Conservation (phyloP, 2,888 invertebrate genomes). For the Pocota personata region DNA sequence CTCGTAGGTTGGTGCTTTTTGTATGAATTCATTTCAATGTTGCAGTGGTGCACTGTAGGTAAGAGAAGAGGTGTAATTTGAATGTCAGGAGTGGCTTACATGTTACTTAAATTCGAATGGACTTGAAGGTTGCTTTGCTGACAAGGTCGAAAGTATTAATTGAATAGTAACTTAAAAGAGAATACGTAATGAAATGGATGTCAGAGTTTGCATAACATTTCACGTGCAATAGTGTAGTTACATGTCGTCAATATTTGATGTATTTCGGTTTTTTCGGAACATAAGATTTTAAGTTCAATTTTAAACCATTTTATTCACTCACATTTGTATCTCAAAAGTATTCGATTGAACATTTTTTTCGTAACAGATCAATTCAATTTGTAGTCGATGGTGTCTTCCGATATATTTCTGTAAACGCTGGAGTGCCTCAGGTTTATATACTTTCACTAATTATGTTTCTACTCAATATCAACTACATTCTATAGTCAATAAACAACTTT, state of each 20-base stretch:
- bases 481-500: too few species aligned
- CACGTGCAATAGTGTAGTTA: background rate
- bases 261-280: too few species aligned
- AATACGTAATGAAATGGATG: constrained; percentile 35
- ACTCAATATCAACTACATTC: too few species aligned
- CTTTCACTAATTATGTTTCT: too few species aligned
- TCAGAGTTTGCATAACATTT: constrained; percentile 11
- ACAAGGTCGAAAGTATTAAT: constrained; percentile 52
- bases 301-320: too few species aligned
- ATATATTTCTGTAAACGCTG: too few species aligned
- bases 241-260: background rate
- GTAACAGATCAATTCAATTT: too few species aligned
- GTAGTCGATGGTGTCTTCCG: too few species aligned
- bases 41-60: constrained; percentile 3
- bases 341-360: too few species aligned
- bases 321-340: too few species aligned
- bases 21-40: constrained; percentile 34
- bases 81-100: constrained; percentile 24
- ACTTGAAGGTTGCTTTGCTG: constrained; percentile 1
- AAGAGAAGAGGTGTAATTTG: constrained; percentile 9
- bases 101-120: constrained; percentile 46
- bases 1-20: constrained; percentile 22
- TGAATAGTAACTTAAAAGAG: constrained; percentile 34
- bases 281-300: too few species aligned
- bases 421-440: too few species aligned